phyloP scores from a whole-genome alignment of 2,113 vertebrate genomes.

The Gobius niger region DNA sequence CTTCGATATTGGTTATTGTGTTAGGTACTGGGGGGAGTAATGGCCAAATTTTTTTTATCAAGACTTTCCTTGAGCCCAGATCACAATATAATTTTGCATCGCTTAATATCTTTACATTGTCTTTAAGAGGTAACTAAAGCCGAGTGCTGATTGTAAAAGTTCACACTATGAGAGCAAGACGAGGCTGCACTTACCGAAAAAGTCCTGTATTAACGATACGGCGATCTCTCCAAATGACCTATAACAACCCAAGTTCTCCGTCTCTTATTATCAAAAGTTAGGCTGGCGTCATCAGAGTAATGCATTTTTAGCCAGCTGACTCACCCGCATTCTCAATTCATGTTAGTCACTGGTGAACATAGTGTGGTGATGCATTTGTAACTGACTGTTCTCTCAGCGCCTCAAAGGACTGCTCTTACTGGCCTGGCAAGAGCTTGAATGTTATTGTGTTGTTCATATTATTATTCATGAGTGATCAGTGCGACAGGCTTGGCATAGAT shows the following conservation, averaged over 20 bases:
- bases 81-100: too few relatives aligned
- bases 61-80: too few relatives aligned
- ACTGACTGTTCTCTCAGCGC: conserved; percentile 37
- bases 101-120: too few relatives aligned
- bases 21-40: too few relatives aligned
- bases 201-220: too few relatives aligned
- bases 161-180: too few relatives aligned
- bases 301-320: conserved; percentile 32
- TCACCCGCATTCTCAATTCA: conserved; percentile 43
- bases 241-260: conserved; percentile 2
- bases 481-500: conserved; percentile 9
- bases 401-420: conserved; percentile 17
- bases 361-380: conserved; percentile 42
- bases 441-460: conserved; percentile 13
- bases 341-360: conserved; percentile 44
- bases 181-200: too few relatives aligned
- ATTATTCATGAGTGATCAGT: conserved; percentile 30
- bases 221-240: not conserved
- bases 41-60: too few relatives aligned
- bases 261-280: not conserved
- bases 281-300: not conserved
- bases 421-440: conserved; percentile 38
- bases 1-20: too few relatives aligned
- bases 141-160: too few relatives aligned
- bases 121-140: too few relatives aligned